A percentile compares a stretch with the other conserved stretches of the same genome.
phyloP scores from a whole-genome alignment of 1,140 invertebrate species.

The Drosophila pruinosa region DNA sequence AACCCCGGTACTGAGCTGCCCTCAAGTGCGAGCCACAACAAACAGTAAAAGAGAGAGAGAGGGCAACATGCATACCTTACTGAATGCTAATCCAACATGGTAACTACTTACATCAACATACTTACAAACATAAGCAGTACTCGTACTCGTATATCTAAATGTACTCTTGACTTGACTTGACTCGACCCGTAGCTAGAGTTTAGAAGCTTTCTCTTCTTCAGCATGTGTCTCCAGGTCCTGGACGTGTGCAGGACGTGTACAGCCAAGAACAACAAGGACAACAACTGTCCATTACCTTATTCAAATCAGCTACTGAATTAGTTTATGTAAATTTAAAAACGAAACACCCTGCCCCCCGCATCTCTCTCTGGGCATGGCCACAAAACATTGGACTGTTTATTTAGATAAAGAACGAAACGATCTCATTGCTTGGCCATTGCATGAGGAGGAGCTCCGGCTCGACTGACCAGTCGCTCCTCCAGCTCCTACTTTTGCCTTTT shows the following conservation, averaged over 20 bases:
- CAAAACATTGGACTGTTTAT: constrained; percentile 54
- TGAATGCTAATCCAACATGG: background rate
- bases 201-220: constrained; percentile 50
- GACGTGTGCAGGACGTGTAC: constrained; percentile 6
- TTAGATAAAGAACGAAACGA: constrained; percentile 54
- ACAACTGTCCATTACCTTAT: constrained; percentile 67
- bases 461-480: constrained; percentile 21
- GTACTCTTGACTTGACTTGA: constrained; percentile 37
- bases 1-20: constrained; percentile 67
- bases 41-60: background rate
- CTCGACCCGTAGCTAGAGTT: constrained; percentile 52
- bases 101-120: constrained; percentile 25
- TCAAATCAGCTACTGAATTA: constrained; percentile 79
- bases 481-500: constrained; percentile 20
- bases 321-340: constrained; percentile 75
- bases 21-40: too few species aligned
- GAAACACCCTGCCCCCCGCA: constrained; percentile 3
- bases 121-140: constrained; percentile 13
- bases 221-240: background rate
- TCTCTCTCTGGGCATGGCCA: background rate
- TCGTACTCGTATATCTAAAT: constrained; percentile 26
- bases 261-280: constrained; percentile 3
- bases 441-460: background rate
- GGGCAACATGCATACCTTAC: background rate
- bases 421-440: constrained; percentile 27